Evolutionary conservation across 2,888 invertebrate genomes (phyloP).

Genomic region (Tillus elongatus): DNA sequence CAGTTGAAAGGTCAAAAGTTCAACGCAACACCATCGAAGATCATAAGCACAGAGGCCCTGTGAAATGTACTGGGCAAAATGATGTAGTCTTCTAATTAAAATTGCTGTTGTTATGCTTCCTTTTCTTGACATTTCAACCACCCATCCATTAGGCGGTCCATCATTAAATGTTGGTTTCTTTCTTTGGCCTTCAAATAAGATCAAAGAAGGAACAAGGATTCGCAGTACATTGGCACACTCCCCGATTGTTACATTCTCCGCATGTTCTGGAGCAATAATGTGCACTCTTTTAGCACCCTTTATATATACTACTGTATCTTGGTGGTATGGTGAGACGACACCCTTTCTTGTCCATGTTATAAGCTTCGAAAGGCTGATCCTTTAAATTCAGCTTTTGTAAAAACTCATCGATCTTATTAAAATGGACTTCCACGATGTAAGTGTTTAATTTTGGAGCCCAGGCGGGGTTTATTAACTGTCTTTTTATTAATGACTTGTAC

Average conservation of each 20-base stretch:
- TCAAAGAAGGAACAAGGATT: slow-evolving; percentile 26
- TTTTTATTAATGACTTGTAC: too few species aligned
- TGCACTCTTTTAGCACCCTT: slow-evolving; percentile 30
- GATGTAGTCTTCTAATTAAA: too few species aligned
- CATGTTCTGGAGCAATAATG: slow-evolving; percentile 29
- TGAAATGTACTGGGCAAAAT: too few species aligned
- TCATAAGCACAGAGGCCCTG: too few species aligned
- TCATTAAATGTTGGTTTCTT: slow-evolving; percentile 22
- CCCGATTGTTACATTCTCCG: slow-evolving; percentile 30
- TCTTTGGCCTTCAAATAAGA: slow-evolving; percentile 28
- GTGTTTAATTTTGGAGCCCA: too few species aligned
- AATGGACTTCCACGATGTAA: too few species aligned
- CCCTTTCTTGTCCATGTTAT: slow-evolving; percentile 30
- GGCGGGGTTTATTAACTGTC: too few species aligned
- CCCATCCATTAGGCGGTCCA: slow-evolving; percentile 22
- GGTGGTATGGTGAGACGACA: slow-evolving; percentile 27
- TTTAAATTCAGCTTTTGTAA: too few species aligned
- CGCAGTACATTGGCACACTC: slow-evolving; percentile 30
- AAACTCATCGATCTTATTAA: too few species aligned
- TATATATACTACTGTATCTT: slow-evolving; percentile 25
- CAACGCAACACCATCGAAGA: too few species aligned
- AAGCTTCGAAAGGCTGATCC: too few species aligned
- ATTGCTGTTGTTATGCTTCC: slow-evolving; percentile 25
- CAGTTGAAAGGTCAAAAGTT: too few species aligned
- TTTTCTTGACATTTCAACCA: slow-evolving; percentile 22